A percentile compares a stretch with the other conserved stretches of the same genome.
Evolutionary conservation across 1,140 invertebrate genomes (phyloP).

Genomic region (Microplitis demolitor): DNA sequence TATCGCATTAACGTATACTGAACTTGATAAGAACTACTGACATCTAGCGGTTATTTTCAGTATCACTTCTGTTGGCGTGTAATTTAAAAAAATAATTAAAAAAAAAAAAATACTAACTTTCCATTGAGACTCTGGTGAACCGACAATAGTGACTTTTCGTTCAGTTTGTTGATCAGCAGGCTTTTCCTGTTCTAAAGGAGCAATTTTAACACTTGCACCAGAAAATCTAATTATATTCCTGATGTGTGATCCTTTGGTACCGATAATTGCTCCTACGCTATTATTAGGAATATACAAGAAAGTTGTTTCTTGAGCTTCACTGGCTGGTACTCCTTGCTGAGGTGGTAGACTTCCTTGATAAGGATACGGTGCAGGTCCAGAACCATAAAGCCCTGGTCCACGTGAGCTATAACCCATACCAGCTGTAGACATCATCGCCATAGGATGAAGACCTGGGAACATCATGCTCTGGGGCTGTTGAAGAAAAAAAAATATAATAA

Average conservation of each 20-base stretch:
- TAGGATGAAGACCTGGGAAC: slow-evolving; percentile 93
- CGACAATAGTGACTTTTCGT: slow-evolving; percentile 93
- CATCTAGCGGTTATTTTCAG: not conserved
- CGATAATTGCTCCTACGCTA: slow-evolving; percentile 96
- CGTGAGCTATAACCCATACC: slow-evolving; percentile 72
- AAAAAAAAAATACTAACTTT: slow-evolving; percentile 68
- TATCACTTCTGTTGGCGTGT: too few species aligned
- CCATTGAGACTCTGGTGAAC: slow-evolving; percentile 94
- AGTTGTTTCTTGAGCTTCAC: slow-evolving; percentile 81
- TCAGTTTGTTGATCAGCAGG: slow-evolving; percentile 75
- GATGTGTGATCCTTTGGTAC: slow-evolving; percentile 95
- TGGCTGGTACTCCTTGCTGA: slow-evolving; percentile 56
- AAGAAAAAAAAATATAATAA: slow-evolving; percentile 13
- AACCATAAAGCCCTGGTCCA: slow-evolving; percentile 61
- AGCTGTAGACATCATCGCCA: slow-evolving; percentile 95
- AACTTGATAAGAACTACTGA: not conserved
- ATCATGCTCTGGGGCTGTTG: slow-evolving; percentile 86
- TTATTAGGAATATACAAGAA: slow-evolving; percentile 96
- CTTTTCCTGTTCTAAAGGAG: slow-evolving; percentile 82
- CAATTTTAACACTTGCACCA: slow-evolving; percentile 92
- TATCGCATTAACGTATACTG: too few species aligned
- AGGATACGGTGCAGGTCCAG: slow-evolving; percentile 64
- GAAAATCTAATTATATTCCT: slow-evolving; percentile 96
- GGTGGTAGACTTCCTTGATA: slow-evolving; percentile 53
- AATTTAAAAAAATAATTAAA: too few species aligned